phyloP scores from a whole-genome alignment of 2,888 invertebrate species.

The Stenchaetothrips biformis region DNA sequence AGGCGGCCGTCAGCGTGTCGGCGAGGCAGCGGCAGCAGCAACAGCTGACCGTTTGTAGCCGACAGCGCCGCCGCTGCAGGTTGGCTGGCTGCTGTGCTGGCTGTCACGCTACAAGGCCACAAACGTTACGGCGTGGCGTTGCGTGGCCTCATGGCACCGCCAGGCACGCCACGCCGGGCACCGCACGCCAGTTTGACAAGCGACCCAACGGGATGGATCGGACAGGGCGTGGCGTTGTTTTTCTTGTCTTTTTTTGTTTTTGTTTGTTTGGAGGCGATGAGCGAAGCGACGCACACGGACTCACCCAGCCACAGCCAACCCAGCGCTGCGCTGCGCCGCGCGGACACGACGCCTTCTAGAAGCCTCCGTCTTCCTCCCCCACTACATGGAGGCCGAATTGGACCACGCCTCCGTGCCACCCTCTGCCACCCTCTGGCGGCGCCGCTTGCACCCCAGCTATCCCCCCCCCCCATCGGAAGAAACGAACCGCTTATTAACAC shows the following conservation, averaged over 20 bases:
- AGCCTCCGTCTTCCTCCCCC: not conserved
- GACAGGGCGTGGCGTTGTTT: too few relatives aligned
- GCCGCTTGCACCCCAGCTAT: not conserved
- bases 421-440: not conserved
- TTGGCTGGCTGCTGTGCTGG: not conserved
- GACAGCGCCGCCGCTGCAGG: not conserved
- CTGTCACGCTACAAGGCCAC: slow-evolving; percentile 19
- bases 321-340: too few relatives aligned
- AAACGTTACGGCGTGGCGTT: not conserved
- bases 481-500: too few relatives aligned
- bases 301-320: too few relatives aligned
- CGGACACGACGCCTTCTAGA: too few relatives aligned
- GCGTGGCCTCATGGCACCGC: too few relatives aligned
- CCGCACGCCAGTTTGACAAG: slow-evolving; percentile 1
- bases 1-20: slow-evolving; percentile 16
- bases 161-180: not conserved
- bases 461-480: not conserved
- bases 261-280: too few relatives aligned
- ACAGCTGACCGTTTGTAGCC: not conserved
- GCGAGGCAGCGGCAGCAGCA: not conserved
- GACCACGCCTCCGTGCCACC: slow-evolving; percentile 1
- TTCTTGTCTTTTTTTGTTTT: too few relatives aligned
- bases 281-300: too few relatives aligned
- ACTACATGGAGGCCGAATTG: not conserved
- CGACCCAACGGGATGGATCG: slow-evolving; percentile 8